phyloP scores from a whole-genome alignment of 2,888 invertebrate genomes.

The Dendrolimus pini region DNA sequence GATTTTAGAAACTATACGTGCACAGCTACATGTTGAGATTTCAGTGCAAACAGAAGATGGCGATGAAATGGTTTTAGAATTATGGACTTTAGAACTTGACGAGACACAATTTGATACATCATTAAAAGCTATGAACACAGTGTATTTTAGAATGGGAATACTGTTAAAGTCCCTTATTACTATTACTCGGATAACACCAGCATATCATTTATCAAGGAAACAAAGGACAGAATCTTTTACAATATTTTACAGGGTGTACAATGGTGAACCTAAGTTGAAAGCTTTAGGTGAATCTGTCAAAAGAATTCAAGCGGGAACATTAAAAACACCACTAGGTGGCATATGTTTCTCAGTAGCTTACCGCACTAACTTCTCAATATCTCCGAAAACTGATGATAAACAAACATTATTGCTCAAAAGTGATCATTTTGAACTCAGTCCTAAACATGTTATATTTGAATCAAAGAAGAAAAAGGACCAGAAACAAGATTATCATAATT shows the following conservation, averaged over 20 bases:
- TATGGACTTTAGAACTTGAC: constrained; percentile 87
- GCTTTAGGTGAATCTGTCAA: constrained; percentile 88
- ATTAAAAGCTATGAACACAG: constrained; percentile 84
- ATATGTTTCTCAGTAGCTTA: constrained; percentile 89
- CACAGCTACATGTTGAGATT: constrained; percentile 91
- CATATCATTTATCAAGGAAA: constrained; percentile 92
- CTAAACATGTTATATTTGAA: constrained; percentile 78
- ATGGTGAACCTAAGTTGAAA: constrained; percentile 86
- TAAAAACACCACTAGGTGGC: constrained; percentile 92
- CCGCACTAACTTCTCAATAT: constrained; percentile 94
- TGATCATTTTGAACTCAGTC: constrained; percentile 91
- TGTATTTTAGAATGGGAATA: constrained; percentile 96
- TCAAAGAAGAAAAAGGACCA: constrained; percentile 78
- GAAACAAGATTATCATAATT: constrained; percentile 41
- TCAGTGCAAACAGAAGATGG: constrained; percentile 93
- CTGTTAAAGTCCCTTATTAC: constrained; percentile 93
- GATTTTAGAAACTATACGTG: constrained; percentile 58
- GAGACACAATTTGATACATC: constrained; percentile 81
- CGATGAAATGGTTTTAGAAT: constrained; percentile 93
- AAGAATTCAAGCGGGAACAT: constrained; percentile 88
- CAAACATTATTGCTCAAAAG: constrained; percentile 89
- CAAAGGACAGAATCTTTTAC: constrained; percentile 94
- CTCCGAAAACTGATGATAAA: constrained; percentile 85
- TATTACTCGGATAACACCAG: constrained; percentile 93
- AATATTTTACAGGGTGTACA: constrained; percentile 92